These are phyloP conservation scores for Pemphredon lugubris DNA, from an alignment of 2,888 invertebrate species.

Conservation along the genomic window DNA sequence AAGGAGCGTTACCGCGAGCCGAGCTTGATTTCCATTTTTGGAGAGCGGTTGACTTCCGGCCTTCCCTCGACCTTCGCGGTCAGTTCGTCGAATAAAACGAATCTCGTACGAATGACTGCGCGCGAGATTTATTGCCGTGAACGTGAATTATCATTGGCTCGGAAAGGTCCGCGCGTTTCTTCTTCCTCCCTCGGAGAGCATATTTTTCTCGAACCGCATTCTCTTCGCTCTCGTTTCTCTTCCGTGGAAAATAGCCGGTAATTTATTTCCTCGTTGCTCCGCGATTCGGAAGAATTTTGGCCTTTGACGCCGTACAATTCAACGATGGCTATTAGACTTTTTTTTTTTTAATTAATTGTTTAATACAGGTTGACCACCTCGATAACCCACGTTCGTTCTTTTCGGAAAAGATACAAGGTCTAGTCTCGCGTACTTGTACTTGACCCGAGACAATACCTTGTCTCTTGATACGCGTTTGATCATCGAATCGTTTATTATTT, in stretches of 20 bases:
- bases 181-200: neutral
- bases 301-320: too few species aligned
- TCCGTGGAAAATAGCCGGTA: neutral
- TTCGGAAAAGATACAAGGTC: too few species aligned
- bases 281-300: too few species aligned
- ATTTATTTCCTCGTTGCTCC: too few species aligned
- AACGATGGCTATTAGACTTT: too few species aligned
- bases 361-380: too few species aligned
- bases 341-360: too few species aligned
- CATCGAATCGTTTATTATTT: too few species aligned
- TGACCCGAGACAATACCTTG: too few species aligned
- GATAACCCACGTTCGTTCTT: too few species aligned
- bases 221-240: neutral
- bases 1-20: neutral
- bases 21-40: constrained; percentile 9
- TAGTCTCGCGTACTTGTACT: too few species aligned
- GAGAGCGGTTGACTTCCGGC: neutral
- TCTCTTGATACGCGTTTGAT: too few species aligned
- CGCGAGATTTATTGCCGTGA: constrained; percentile 31
- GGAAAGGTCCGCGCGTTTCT: neutral
- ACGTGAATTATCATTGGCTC: constrained; percentile 39
- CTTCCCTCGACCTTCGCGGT: neutral
- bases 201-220: neutral
- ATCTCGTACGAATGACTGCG: constrained; percentile 4
- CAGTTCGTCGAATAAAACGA: constrained; percentile 6